phyloP scores from a whole-genome alignment of 2,113 vertebrate species.

The Pitta sordida region DNA sequence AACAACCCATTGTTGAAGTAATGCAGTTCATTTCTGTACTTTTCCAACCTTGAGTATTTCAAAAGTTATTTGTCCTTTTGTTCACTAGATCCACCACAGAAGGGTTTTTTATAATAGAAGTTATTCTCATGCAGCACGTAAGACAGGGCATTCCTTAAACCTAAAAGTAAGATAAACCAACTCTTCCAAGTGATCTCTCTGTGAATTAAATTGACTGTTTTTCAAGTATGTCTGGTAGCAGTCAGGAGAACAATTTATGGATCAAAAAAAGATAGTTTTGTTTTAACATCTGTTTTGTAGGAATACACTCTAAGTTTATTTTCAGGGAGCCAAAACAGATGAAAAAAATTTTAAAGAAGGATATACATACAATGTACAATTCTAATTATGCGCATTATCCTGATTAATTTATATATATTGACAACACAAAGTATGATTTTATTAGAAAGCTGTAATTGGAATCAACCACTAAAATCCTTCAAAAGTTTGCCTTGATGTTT shows the following conservation, averaged over 20 bases:
- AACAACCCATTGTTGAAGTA: neutral
- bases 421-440: neutral
- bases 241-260: neutral
- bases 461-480: neutral
- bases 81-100: neutral
- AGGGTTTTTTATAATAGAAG: neutral
- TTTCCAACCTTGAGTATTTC: neutral
- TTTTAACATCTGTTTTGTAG: neutral
- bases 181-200: neutral
- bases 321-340: neutral
- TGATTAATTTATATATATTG: neutral
- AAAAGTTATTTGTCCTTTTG: neutral
- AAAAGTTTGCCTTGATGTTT: neutral
- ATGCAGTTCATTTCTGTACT: neutral
- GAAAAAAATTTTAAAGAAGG: neutral
- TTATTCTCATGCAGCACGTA: neutral
- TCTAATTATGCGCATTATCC: neutral
- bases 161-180: neutral
- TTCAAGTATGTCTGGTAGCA: neutral
- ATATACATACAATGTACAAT: too few relatives aligned
- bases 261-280: neutral
- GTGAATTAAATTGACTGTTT: neutral
- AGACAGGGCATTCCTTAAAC: neutral
- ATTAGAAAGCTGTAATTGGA: neutral
- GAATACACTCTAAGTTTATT: neutral